phyloP scores from a whole-genome alignment of 2,113 vertebrate genomes.

The Oreochromis tanganicae region DNA sequence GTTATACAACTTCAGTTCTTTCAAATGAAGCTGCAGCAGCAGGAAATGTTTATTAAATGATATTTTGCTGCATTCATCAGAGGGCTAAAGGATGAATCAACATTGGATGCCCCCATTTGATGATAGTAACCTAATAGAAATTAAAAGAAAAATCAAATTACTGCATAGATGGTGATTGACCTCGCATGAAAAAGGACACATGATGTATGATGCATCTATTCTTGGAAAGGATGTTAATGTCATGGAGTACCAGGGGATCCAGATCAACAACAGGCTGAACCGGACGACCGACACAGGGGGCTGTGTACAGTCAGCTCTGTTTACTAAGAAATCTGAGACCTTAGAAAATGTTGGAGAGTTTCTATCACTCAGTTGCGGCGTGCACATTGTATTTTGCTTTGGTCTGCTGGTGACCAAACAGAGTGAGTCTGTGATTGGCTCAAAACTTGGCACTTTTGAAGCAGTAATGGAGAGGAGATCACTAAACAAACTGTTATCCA shows the following conservation, averaged over 20 bases:
- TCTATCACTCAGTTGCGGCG: not conserved
- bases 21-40: not conserved
- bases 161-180: not conserved
- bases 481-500: not conserved
- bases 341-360: not conserved
- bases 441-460: not conserved
- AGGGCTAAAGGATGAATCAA: fast-evolving
- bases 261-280: not conserved
- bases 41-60: not conserved
- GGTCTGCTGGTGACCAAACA: not conserved
- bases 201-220: not conserved
- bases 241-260: not conserved
- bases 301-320: not conserved
- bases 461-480: not conserved
- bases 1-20: not conserved
- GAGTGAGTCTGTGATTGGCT: not conserved
- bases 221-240: not conserved
- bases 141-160: not conserved
- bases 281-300: fast-evolving
- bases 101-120: fast-evolving
- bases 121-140: not conserved
- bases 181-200: not conserved
- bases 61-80: not conserved
- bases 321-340: not conserved
- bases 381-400: not conserved